phyloP scores from a whole-genome alignment of 1,140 invertebrate genomes.

The Conopomorpha cramerella region DNA sequence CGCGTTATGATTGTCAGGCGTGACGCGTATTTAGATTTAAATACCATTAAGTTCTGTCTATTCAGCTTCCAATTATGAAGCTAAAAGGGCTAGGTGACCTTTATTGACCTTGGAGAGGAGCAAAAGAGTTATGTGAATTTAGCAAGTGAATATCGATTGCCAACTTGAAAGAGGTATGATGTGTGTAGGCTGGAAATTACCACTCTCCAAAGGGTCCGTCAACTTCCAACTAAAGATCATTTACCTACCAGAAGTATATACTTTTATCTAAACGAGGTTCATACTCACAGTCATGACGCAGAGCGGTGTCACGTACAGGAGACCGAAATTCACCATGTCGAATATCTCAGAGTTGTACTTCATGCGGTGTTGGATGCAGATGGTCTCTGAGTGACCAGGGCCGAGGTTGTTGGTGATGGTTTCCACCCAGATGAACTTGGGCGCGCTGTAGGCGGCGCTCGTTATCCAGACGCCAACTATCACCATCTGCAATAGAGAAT shows the following conservation, averaged over 20 bases:
- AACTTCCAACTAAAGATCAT: not conserved
- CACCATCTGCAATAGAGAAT: conserved; percentile 62
- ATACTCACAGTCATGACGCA: conserved; percentile 71
- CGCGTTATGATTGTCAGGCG: too few species aligned
- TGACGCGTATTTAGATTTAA: too few species aligned
- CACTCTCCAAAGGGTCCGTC: too few species aligned
- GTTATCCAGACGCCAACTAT: conserved; percentile 77
- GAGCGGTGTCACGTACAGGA: conserved; percentile 75
- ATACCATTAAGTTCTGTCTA: too few species aligned
- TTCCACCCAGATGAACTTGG: conserved; percentile 75
- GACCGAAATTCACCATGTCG: conserved; percentile 76
- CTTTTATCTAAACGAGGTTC: not conserved
- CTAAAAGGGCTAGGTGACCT: too few species aligned
- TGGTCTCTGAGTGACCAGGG: conserved; percentile 67
- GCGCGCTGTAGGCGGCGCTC: conserved; percentile 75
- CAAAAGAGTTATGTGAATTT: too few species aligned
- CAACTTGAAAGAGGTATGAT: too few species aligned
- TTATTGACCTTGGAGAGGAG: too few species aligned
- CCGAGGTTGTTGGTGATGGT: conserved; percentile 65
- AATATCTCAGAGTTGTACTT: conserved; percentile 77
- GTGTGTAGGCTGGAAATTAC: too few species aligned
- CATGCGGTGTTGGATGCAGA: conserved; percentile 72
- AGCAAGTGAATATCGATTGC: too few species aligned
- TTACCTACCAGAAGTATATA: not conserved
- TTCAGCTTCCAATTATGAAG: too few species aligned